A percentile compares a stretch with the other conserved stretches of the same genome.
Evolutionary conservation across 2,888 invertebrate genomes (phyloP).

Genomic region (Melanotus villosus): DNA sequence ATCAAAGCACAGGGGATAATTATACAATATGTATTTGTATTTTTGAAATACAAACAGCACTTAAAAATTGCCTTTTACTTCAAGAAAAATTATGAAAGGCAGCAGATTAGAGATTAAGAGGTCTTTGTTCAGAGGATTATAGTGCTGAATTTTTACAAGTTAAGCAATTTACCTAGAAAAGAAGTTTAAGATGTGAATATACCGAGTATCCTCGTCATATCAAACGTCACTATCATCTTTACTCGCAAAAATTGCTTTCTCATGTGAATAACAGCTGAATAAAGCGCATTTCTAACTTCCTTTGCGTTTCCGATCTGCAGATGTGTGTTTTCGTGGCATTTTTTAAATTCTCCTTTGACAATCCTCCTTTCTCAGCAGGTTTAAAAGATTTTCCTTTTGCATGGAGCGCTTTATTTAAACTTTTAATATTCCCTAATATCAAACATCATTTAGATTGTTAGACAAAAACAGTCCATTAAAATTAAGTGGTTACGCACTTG

Average conservation of each 20-base stretch:
- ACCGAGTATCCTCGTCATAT: neutral
- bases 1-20: no score
- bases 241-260: conserved; percentile 11
- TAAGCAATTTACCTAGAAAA: neutral
- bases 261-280: conserved; percentile 4
- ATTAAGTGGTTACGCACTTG: no score
- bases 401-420: no score
- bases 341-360: neutral
- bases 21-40: no score
- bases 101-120: no score
- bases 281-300: conserved; percentile 2
- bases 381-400: no score
- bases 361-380: neutral
- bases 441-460: neutral
- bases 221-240: neutral
- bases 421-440: no score
- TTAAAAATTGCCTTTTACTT: no score
- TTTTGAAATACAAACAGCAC: no score
- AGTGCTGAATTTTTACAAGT: no score
- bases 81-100: no score
- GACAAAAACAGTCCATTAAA: conserved; percentile 6
- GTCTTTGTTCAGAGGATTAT: no score
- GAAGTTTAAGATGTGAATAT: neutral
- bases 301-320: conserved; percentile 5
- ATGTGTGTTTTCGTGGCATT: neutral